Evolutionary conservation across 1,140 invertebrate genomes (phyloP).

Genomic region (Heliconius congener): DNA sequence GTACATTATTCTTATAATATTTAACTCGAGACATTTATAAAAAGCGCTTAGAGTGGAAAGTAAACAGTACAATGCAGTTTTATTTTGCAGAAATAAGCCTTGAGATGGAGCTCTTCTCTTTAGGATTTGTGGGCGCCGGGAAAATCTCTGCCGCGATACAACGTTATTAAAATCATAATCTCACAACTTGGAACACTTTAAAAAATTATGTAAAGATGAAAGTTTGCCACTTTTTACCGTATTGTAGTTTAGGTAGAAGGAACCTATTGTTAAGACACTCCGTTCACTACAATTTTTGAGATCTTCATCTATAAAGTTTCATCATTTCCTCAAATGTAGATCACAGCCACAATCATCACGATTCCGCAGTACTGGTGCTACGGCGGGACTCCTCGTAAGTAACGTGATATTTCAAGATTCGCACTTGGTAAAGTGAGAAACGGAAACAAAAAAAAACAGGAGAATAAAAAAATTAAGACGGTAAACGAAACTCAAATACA

Average conservation of each 20-base stretch:
- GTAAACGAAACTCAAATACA: no score
- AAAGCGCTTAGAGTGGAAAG: neutral
- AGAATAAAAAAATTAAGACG: no score
- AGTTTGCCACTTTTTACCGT: neutral
- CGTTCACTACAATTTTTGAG: no score
- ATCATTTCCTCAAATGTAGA: no score
- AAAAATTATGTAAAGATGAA: neutral
- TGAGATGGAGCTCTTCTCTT: neutral
- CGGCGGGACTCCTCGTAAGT: no score
- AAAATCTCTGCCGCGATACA: neutral
- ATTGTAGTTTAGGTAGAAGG: no score
- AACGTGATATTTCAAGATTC: no score
- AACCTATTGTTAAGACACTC: neutral
- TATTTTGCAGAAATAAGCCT: slow-evolving; percentile 12
- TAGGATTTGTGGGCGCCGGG: neutral
- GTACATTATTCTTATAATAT: neutral
- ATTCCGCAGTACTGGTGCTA: no score
- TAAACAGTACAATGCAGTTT: slow-evolving; percentile 1
- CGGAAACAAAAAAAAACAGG: no score
- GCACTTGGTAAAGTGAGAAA: no score
- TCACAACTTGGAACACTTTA: neutral
- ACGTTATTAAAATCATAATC: slow-evolving; percentile 8
- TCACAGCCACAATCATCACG: no score
- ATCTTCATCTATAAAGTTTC: no score
- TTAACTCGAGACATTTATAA: neutral